These are phyloP conservation scores for Cydia splendana DNA, from an alignment of 1,140 invertebrate species.

Conservation along the genomic window DNA sequence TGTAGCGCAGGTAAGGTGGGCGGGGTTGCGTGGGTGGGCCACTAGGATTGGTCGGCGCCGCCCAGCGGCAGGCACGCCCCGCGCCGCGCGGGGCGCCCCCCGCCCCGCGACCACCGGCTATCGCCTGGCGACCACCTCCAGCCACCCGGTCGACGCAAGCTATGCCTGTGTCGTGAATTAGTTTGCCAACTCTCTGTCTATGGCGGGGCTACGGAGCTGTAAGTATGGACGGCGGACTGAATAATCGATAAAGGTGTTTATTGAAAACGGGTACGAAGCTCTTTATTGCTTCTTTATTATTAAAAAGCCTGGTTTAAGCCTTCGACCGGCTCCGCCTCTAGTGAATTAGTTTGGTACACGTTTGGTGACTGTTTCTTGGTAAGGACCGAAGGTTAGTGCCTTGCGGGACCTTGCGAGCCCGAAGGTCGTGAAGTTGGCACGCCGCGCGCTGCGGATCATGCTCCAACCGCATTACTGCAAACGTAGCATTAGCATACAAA, in stretches of 20 bases:
- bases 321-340: slow-evolving; percentile 30
- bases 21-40: slow-evolving; percentile 65
- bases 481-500: slow-evolving; percentile 1
- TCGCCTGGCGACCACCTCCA: slow-evolving; percentile 66
- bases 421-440: slow-evolving; percentile 25
- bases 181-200: slow-evolving; percentile 78
- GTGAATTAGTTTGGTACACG: background rate
- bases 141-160: slow-evolving; percentile 66
- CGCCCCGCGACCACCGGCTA: slow-evolving; percentile 66
- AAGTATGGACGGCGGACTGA: slow-evolving; percentile 77
- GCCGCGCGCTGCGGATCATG: slow-evolving; percentile 7
- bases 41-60: slow-evolving; percentile 73
- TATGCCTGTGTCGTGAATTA: slow-evolving; percentile 79
- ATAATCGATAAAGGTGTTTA: slow-evolving; percentile 80
- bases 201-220: slow-evolving; percentile 75
- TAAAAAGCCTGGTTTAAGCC: slow-evolving; percentile 59
- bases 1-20: slow-evolving; percentile 75
- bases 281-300: slow-evolving; percentile 78
- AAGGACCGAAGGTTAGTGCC: background rate
- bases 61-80: slow-evolving; percentile 69
- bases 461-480: slow-evolving; percentile 21
- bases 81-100: slow-evolving; percentile 39
- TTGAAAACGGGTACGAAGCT: slow-evolving; percentile 77
- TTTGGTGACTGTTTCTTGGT: background rate
- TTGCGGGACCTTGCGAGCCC: background rate